Percentiles rank a stretch among this genome's conserved stretches.
Evolutionary conservation across 2,113 vertebrate species (phyloP).

Genomic region (Platichthys flesus): DNA sequence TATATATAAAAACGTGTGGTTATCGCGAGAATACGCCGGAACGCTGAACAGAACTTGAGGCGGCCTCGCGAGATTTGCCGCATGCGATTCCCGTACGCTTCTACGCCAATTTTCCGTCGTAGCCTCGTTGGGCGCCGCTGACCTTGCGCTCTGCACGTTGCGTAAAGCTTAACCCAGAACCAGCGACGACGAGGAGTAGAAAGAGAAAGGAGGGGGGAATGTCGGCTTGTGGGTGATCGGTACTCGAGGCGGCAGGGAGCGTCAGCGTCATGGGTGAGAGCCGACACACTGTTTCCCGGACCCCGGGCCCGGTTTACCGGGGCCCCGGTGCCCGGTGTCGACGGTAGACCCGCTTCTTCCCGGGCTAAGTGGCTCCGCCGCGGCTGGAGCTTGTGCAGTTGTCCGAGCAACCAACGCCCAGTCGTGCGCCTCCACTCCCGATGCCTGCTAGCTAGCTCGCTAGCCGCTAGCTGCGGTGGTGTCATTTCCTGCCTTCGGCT

Average conservation of each 20-base stretch:
- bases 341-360: background rate
- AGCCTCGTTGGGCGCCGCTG: accelerated
- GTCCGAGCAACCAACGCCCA: constrained; percentile 82
- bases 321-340: background rate
- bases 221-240: constrained; percentile 81
- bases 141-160: constrained; percentile 38
- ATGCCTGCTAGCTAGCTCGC: constrained; percentile 39
- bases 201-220: constrained; percentile 64
- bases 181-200: constrained; percentile 31
- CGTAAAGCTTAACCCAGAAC: constrained; percentile 48
- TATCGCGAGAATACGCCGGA: constrained; percentile 44
- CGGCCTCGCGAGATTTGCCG: constrained; percentile 61
- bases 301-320: background rate
- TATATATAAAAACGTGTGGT: background rate
- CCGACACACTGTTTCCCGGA: background rate
- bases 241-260: constrained; percentile 78
- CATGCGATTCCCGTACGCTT: constrained; percentile 59
- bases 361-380: background rate
- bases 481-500: constrained; percentile 74
- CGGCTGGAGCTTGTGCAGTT: constrained; percentile 61
- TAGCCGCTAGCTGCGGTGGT: constrained; percentile 63
- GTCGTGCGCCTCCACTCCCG: constrained; percentile 70
- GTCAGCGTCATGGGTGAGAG: constrained; percentile 84
- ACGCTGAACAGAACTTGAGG: constrained; percentile 36
- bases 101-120: constrained; percentile 41